Evolutionary conservation across 2,113 vertebrate genomes (phyloP).

Genomic region (Perccottus glenii): DNA sequence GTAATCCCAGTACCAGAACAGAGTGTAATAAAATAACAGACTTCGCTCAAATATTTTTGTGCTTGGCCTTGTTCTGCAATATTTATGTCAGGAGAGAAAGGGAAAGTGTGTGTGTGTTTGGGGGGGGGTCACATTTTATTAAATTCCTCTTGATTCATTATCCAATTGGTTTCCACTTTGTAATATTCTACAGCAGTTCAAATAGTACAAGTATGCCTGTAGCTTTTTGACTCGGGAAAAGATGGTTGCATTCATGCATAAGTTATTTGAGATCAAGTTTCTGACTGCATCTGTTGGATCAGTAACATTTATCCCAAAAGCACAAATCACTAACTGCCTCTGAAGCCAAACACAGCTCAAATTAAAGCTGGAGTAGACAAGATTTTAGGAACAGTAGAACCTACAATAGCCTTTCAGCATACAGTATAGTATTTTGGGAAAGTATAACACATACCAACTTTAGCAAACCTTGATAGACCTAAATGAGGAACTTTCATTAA

Average conservation of each 20-base stretch:
- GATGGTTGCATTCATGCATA: too few relatives aligned
- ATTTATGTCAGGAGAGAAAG: slow-evolving; percentile 20
- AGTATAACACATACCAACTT: too few relatives aligned
- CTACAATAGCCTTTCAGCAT: too few relatives aligned
- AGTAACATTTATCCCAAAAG: slow-evolving; percentile 18
- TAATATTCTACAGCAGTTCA: too few relatives aligned
- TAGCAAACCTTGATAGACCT: too few relatives aligned
- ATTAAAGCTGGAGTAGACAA: too few relatives aligned
- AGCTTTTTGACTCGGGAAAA: too few relatives aligned
- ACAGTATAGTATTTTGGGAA: background rate
- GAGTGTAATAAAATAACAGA: slow-evolving; percentile 39
- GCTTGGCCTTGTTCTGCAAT: background rate
- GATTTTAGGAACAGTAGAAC: too few relatives aligned
- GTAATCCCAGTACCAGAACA: slow-evolving; percentile 24
- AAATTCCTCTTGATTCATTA: background rate
- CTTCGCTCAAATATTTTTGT: background rate
- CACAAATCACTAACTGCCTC: slow-evolving; percentile 21
- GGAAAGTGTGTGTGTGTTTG: too few relatives aligned
- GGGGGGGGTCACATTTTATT: background rate
- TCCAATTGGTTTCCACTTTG: too few relatives aligned
- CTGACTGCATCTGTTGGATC: background rate
- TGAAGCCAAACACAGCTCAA: slow-evolving; percentile 7
- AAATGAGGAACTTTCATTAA: too few relatives aligned
- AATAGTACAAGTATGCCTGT: too few relatives aligned
- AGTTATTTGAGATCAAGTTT: slow-evolving; percentile 13